These are phyloP conservation scores for Podabrus alpinus DNA, from an alignment of 2,888 invertebrate genomes.

Conservation along the genomic window DNA sequence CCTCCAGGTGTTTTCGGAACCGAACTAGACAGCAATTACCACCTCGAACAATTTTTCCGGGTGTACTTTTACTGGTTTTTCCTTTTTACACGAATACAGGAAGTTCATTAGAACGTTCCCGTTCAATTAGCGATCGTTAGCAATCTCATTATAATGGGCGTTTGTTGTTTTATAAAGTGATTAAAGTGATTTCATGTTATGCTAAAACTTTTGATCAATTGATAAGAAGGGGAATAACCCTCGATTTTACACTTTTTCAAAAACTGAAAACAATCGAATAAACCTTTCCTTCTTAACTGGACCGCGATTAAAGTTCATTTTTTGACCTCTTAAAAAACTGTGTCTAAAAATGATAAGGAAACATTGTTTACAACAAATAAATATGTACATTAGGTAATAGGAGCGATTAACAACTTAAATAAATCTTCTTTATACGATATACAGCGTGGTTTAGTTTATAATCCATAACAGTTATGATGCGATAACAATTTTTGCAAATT, in stretches of 20 bases:
- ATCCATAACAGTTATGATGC: not conserved
- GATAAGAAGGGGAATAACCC: too few species aligned
- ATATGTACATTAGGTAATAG: not conserved
- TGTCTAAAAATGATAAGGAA: not conserved
- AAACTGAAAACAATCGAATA: not conserved
- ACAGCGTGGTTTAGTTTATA: not conserved
- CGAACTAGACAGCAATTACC: not conserved
- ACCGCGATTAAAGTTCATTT: not conserved
- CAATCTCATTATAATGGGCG: not conserved
- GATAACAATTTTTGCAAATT: not conserved
- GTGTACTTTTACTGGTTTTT: not conserved
- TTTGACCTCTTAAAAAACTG: not conserved
- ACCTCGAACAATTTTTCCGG: not conserved
- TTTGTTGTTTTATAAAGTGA: not conserved
- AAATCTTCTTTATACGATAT: not conserved
- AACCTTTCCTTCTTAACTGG: not conserved
- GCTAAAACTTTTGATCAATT: too few species aligned
- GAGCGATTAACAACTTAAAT: not conserved
- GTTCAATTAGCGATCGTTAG: not conserved
- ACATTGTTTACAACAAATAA: not conserved
- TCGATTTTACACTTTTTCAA: not conserved
- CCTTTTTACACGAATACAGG: not conserved
- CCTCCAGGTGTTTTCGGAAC: not conserved
- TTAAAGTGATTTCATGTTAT: not conserved
- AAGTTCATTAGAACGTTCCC: not conserved